Percentiles rank a stretch among this genome's conserved stretches.
These are phyloP conservation scores for Mechanitis messenoides DNA, from an alignment of 2,888 invertebrate genomes.

Conservation along the genomic window DNA sequence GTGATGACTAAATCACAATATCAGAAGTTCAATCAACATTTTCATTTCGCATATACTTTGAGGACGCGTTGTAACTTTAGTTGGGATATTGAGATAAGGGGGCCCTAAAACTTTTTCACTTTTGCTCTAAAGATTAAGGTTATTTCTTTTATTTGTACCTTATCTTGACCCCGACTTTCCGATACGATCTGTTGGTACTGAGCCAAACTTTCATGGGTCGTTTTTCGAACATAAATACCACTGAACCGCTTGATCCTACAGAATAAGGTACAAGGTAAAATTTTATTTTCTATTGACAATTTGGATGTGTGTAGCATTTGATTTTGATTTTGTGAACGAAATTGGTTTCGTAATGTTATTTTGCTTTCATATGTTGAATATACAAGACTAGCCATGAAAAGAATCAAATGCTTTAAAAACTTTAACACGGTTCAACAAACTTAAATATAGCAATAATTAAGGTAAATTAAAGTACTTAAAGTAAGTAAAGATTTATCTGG, in stretches of 20 bases:
- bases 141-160: conserved; percentile 22
- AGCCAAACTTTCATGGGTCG: conserved; percentile 23
- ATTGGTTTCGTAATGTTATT: too few species aligned
- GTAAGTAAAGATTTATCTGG: background rate
- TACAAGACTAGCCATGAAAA: too few species aligned
- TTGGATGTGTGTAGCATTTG: background rate
- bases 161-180: conserved; percentile 20
- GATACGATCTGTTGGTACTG: conserved; percentile 25
- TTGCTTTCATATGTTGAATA: too few species aligned
- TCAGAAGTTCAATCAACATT: too few species aligned
- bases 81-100: conserved; percentile 1
- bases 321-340: background rate
- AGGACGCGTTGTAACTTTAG: conserved; percentile 1
- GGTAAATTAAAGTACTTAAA: too few species aligned
- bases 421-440: too few species aligned
- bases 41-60: background rate
- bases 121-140: conserved; percentile 18
- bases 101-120: conserved; percentile 16
- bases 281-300: conserved; percentile 9
- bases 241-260: conserved; percentile 13
- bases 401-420: too few species aligned
- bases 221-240: conserved; percentile 18
- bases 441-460: too few species aligned
- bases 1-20: too few species aligned
- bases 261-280: conserved; percentile 6